phyloP scores from a whole-genome alignment of 2,888 invertebrate genomes.

The Altica lythri region DNA sequence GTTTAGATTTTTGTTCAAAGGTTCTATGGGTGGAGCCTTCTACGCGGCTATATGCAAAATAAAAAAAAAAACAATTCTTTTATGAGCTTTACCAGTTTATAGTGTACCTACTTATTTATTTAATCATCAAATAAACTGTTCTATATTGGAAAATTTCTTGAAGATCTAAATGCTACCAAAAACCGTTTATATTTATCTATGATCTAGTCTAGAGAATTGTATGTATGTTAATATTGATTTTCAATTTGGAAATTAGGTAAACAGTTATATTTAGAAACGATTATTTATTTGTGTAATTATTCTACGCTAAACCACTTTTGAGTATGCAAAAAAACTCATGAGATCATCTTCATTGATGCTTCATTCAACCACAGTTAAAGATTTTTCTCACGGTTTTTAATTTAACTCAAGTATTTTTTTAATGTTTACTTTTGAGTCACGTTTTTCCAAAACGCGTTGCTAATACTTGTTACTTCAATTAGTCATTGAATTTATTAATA shows the following conservation, averaged over 20 bases:
- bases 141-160: too few relatives aligned
- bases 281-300: neutral
- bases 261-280: constrained; percentile 1
- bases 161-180: too few relatives aligned
- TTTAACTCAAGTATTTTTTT: neutral
- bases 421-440: constrained; percentile 4
- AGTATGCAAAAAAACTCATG: neutral
- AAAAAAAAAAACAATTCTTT: too few relatives aligned
- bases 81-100: too few relatives aligned
- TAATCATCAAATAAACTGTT: too few relatives aligned
- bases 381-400: constrained; percentile 25
- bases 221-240: too few relatives aligned
- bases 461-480: constrained; percentile 9
- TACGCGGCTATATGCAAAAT: too few relatives aligned
- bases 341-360: constrained; percentile 10
- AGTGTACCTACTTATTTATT: too few relatives aligned
- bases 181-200: too few relatives aligned
- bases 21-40: too few relatives aligned
- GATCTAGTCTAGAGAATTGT: too few relatives aligned
- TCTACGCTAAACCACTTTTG: neutral
- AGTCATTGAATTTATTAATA: constrained; percentile 15
- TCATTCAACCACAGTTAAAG: neutral
- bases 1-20: too few relatives aligned
- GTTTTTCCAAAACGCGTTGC: constrained; percentile 10
- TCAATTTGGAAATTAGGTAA: constrained; percentile 8